Base-by-base conservation (phyloP, 1,140 invertebrate genomes). In the Gonatopus flavifemur region DNA sequence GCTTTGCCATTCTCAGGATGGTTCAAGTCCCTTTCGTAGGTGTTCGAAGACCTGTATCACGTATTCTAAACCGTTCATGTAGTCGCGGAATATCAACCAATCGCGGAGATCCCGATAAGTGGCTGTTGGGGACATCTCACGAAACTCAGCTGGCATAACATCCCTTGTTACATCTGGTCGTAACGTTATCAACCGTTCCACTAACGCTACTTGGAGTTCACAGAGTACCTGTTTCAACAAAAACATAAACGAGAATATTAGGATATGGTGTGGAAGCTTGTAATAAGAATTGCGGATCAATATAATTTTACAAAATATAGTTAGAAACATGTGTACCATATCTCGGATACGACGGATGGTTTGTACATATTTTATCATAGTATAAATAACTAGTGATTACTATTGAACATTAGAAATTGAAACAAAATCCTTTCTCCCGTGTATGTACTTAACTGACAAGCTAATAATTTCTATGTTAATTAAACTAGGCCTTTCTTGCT, bases 71-170 rank as follows among this genome's bases (percentile, higher is more conserved):
- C 79, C 77, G 57, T 83, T 83, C 71, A 86, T 81, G 70, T 86
- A 88, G 57, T 88, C 85, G 24, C 84, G 74, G 56, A 84, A 81
- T 49, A 88, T 86, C 21, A 87, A 30, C 79, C 82, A 87, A 64
- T 88, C 84, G 12, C 86, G 76, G 1, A 84, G 55, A 46, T 81
- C 78, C 12, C 82, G 67, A 10, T 63, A 62, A 1, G 83, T 81
- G 16, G 69, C 69, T 1, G 64, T 59, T 12, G 68, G 59, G 10
- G 65, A 58, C 49, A 82, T 64, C 12, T 70, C 66, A 10, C 83
- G 74, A 43, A 71, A 77, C 6, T 82, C 72, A 12, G 70, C 44
- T 3, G 66, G 55, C 85, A 89, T 88, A 16, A 80, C 73, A 21
- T 82, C 78, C 2, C 84, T 72, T 0, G 66, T 69, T 2, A 86